A percentile compares a stretch with the other conserved stretches of the same genome.
These are phyloP conservation scores for Anthophora plumipes DNA, from an alignment of 2,888 invertebrate species.

Conservation along the genomic window DNA sequence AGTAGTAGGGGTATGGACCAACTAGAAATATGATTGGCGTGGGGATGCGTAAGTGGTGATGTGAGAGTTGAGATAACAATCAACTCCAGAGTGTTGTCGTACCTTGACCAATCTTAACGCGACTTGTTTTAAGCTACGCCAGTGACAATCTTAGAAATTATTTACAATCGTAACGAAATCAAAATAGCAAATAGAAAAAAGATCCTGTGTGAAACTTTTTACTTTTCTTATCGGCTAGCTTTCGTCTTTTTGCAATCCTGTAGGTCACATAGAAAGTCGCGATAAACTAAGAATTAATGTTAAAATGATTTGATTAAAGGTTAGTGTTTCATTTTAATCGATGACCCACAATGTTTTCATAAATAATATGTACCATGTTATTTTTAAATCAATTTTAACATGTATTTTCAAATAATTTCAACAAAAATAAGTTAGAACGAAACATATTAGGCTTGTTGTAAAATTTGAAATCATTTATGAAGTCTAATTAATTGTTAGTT, in stretches of 20 bases:
- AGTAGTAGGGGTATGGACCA: conserved; percentile 38
- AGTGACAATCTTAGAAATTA: conserved; percentile 79
- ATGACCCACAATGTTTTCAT: not conserved
- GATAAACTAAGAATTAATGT: not conserved
- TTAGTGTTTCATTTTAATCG: not conserved
- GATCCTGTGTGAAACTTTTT: not conserved
- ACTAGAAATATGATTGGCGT: conserved; percentile 36
- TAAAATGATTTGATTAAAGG: not conserved
- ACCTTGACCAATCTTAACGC: conserved; percentile 84
- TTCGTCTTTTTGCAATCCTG: not conserved
- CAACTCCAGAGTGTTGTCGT: conserved; percentile 80
- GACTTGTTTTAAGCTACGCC: conserved; percentile 83
- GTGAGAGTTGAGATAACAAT: conserved; percentile 66
- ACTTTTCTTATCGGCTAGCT: not conserved
- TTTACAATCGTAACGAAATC: conserved; percentile 73
- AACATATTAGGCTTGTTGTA: not conserved
- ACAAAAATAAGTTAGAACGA: not conserved
- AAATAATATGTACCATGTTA: not conserved
- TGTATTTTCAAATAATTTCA: not conserved
- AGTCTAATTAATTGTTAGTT: not conserved
- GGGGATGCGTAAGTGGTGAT: conserved; percentile 30
- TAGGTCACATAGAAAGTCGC: not conserved
- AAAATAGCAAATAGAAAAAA: conserved; percentile 66
- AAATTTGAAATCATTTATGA: not conserved
- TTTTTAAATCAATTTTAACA: not conserved